A percentile compares a stretch with the other conserved stretches of the same genome.
Conservation (phyloP, 2,888 invertebrate species). For the Hyalella azteca region DNA sequence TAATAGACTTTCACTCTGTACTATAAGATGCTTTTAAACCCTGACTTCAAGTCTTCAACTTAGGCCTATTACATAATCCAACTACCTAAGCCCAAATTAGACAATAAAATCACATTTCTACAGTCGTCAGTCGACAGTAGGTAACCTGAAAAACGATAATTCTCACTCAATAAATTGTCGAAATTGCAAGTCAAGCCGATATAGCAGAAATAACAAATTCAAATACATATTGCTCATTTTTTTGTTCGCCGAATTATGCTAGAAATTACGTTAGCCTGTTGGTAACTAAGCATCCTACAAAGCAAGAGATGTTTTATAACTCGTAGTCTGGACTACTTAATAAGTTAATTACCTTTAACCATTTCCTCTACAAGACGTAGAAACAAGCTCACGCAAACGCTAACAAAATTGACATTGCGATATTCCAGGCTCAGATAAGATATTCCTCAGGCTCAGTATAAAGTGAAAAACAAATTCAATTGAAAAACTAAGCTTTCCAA, state of each 20-base stretch:
- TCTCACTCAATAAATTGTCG: no score
- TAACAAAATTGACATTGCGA: neutral
- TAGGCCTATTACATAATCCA: no score
- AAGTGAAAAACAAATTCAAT: neutral
- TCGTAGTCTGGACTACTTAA: neutral
- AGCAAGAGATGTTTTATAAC: neutral
- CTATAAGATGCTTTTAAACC: no score
- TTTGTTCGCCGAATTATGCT: no score
- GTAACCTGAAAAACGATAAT: no score
- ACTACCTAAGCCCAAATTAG: no score
- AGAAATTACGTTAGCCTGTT: no score
- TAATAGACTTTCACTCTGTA: no score
- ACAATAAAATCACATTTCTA: no score
- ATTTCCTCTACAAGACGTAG: neutral
- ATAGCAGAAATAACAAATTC: neutral
- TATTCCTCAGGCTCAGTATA: neutral
- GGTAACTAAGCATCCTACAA: neutral
- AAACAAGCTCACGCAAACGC: neutral
- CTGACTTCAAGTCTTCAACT: no score
- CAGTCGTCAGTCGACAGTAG: no score
- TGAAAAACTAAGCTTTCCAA: slow-evolving; percentile 8
- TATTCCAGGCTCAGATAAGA: neutral
- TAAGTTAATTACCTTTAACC: neutral
- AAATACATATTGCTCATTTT: no score
- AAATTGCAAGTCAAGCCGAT: neutral